Conservation (phyloP, 1,140 invertebrate species). For the Himalopsyche phryganea region DNA sequence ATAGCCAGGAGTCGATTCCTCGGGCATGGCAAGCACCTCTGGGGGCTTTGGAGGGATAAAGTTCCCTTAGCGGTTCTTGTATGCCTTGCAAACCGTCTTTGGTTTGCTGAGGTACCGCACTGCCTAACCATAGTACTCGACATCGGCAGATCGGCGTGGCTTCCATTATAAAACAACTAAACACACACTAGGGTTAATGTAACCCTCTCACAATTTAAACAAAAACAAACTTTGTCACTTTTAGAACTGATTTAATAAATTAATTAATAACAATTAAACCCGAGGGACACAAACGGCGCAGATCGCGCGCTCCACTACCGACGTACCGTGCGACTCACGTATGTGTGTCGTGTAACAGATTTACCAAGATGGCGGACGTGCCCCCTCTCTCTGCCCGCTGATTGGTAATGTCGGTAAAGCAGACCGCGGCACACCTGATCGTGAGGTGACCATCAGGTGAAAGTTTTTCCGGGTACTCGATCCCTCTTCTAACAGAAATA, state of each 20-base stretch:
- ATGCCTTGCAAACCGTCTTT: constrained; percentile 97
- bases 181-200: constrained; percentile 30
- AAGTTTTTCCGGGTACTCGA: not conserved
- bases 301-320: constrained; percentile 30
- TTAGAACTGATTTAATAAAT: not conserved
- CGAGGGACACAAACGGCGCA: not conserved
- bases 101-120: constrained; percentile 94
- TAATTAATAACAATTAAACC: not conserved
- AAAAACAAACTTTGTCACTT: not conserved
- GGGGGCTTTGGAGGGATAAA: constrained; percentile 82
- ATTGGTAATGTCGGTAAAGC: constrained; percentile 16
- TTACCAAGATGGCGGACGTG: constrained; percentile 18
- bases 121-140: constrained; percentile 96
- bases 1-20: constrained; percentile 96
- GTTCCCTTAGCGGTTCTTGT: constrained; percentile 91
- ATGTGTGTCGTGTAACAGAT: constrained; percentile 20
- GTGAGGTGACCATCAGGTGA: too few relatives aligned
- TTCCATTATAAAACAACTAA: constrained; percentile 46
- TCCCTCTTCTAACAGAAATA: not conserved
- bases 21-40: constrained; percentile 71
- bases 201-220: constrained; percentile 49
- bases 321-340: constrained; percentile 10
- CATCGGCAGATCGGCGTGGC: constrained; percentile 93
- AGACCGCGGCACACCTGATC: constrained; percentile 1
- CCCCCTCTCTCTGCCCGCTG: constrained; percentile 11